Conservation (phyloP, 2,888 invertebrate genomes). For the Hypena proboscidalis region DNA sequence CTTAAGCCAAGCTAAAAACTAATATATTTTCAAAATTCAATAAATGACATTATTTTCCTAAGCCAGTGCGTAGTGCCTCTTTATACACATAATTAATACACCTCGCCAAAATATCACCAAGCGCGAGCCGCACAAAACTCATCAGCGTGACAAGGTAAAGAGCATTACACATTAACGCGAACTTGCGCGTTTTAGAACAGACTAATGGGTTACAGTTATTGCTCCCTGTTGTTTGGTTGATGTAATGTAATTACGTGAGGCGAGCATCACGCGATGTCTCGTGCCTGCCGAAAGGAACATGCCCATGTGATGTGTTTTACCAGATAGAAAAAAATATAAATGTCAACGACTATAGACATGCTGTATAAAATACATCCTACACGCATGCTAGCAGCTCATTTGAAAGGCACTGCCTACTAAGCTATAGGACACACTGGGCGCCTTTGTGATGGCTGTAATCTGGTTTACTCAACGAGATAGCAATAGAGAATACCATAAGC, state of each 20-base stretch:
- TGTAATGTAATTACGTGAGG: conserved; percentile 61
- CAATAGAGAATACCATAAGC: too few species aligned
- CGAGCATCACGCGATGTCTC: conserved; percentile 60
- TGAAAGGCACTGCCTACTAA: too few species aligned
- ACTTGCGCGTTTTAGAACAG: conserved; percentile 51
- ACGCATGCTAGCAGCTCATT: not conserved
- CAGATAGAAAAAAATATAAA: conserved; percentile 7
- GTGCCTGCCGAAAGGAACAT: conserved; percentile 36
- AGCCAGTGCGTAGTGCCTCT: too few species aligned
- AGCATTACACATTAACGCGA: conserved; percentile 51
- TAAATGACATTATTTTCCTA: too few species aligned
- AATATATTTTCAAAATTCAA: conserved; percentile 2
- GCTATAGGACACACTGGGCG: too few species aligned
- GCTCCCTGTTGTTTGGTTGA: conserved; percentile 59
- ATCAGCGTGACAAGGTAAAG: conserved; percentile 38
- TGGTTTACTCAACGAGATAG: too few species aligned
- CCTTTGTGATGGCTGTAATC: too few species aligned
- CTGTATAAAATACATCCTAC: not conserved
- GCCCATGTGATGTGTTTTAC: conserved; percentile 4
- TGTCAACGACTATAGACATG: conserved; percentile 8
- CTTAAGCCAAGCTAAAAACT: too few species aligned
- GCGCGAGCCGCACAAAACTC: conserved; percentile 32
- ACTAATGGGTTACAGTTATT: conserved; percentile 62
- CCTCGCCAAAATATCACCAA: conserved; percentile 29
- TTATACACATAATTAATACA: conserved; percentile 19